phyloP scores from a whole-genome alignment of 2,797 vertebrate genomes.

The Acipenser oxyrinchus region DNA sequence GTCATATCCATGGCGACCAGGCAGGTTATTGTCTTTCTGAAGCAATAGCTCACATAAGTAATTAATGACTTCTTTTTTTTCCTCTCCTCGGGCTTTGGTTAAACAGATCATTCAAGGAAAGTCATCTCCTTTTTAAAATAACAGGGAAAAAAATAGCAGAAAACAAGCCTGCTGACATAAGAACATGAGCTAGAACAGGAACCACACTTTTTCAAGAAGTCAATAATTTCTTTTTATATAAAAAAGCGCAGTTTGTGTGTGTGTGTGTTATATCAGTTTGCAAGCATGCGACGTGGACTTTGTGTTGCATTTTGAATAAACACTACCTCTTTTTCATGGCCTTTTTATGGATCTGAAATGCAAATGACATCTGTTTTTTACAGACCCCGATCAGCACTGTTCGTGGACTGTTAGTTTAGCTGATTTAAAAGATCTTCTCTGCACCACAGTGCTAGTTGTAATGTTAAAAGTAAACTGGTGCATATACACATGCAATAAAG shows the following conservation, averaged over 20 bases:
- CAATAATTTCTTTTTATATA: constrained; percentile 52
- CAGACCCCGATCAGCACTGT: too few relatives aligned
- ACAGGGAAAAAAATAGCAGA: constrained; percentile 21
- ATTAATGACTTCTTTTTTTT: constrained; percentile 93
- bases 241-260: neutral
- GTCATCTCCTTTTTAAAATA: constrained; percentile 77
- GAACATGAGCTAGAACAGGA: constrained; percentile 89
- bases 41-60: constrained; percentile 99
- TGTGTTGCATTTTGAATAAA: too few relatives aligned
- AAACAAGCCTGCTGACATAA: constrained; percentile 59
- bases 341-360: too few relatives aligned
- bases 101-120: constrained; percentile 99
- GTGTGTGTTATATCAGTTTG: too few relatives aligned
- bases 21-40: constrained; percentile 99
- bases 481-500: too few relatives aligned
- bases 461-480: too few relatives aligned
- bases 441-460: too few relatives aligned
- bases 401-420: too few relatives aligned
- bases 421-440: too few relatives aligned
- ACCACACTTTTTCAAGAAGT: constrained; percentile 69
- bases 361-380: too few relatives aligned
- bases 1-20: constrained; percentile 99
- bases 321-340: too few relatives aligned
- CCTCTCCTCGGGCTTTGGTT: constrained; percentile 94
- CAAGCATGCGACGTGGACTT: too few relatives aligned